These are phyloP conservation scores for Caranx melampygus DNA, from an alignment of 2,113 vertebrate genomes.

Conservation along the genomic window DNA sequence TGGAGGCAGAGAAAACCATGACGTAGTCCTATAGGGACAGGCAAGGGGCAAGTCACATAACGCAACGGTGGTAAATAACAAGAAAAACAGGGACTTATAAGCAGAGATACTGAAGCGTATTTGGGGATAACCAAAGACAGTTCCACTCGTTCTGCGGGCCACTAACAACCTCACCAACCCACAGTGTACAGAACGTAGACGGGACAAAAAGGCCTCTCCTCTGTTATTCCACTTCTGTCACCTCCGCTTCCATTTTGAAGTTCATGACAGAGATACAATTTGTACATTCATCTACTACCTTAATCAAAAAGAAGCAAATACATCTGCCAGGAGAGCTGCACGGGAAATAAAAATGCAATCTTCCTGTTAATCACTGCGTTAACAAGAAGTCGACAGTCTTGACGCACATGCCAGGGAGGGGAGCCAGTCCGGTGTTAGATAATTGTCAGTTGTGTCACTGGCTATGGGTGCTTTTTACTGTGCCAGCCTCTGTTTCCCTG, in stretches of 20 bases:
- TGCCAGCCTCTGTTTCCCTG: conserved; percentile 62
- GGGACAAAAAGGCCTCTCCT: conserved; percentile 39
- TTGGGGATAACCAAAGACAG: conserved; percentile 21
- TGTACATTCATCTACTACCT: conserved; percentile 64
- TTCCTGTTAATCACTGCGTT: conserved; percentile 78
- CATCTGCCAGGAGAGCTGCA: conserved; percentile 64
- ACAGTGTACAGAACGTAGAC: conserved; percentile 29
- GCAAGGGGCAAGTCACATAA: conserved; percentile 13
- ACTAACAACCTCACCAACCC: conserved; percentile 8
- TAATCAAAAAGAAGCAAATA: conserved; percentile 76
- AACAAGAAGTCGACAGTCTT: conserved; percentile 71
- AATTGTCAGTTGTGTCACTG: conserved; percentile 70
- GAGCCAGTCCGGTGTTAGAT: conserved; percentile 73
- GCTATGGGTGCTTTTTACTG: conserved; percentile 47
- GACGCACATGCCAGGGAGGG: conserved; percentile 57
- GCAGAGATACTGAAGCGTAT: conserved; percentile 1
- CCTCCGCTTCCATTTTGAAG: conserved; percentile 55
- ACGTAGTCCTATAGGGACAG: conserved; percentile 14
- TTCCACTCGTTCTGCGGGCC: conserved; percentile 29
- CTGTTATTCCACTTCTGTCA: conserved; percentile 23
- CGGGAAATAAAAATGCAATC: conserved; percentile 68
- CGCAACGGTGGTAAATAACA: conserved; percentile 31
- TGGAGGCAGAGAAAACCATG: neutral
- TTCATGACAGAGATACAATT: conserved; percentile 57
- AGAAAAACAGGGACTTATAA: neutral